Evolutionary conservation across 2,888 invertebrate species (phyloP).

Genomic region (Steinernema hermaphroditum): DNA sequence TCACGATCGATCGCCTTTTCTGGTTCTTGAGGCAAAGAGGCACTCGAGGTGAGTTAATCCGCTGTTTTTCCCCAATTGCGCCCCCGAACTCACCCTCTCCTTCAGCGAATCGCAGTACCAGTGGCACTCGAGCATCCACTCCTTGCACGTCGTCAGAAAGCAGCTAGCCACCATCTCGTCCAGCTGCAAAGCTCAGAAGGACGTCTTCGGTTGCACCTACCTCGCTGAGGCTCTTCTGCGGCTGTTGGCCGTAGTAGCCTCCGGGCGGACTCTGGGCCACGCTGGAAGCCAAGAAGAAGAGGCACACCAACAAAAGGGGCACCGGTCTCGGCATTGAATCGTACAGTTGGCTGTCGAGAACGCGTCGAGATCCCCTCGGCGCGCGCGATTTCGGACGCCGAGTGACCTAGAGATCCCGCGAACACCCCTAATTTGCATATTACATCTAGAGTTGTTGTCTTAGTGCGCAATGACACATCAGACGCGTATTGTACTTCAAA

Average conservation of each 20-base stretch:
- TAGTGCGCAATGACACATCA: too few relatives aligned
- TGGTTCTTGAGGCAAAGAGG: constrained; percentile 7
- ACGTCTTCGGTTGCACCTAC: background rate
- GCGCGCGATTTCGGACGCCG: background rate
- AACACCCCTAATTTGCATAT: constrained; percentile 8
- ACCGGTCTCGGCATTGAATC: background rate
- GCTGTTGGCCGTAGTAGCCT: constrained; percentile 1
- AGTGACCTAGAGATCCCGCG: background rate
- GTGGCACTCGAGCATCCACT: constrained; percentile 61
- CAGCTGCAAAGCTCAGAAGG: constrained; percentile 41
- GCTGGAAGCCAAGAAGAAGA: background rate
- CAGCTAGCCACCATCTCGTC: constrained; percentile 58
- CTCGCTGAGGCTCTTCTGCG: constrained; percentile 14
- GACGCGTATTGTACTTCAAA: too few relatives aligned
- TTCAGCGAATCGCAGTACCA: constrained; percentile 59
- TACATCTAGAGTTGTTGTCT: too few relatives aligned
- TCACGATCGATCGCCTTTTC: constrained; percentile 22
- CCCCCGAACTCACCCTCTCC: constrained; percentile 44
- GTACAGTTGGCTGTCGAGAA: background rate
- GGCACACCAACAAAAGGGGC: background rate
- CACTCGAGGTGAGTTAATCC: constrained; percentile 14
- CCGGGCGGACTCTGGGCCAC: background rate
- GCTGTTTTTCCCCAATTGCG: constrained; percentile 19
- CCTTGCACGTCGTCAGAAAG: constrained; percentile 57
- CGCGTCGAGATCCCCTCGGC: constrained; percentile 2